Evolutionary conservation across 2,888 invertebrate genomes (phyloP).

Genomic region (Chalcis sispes): DNA sequence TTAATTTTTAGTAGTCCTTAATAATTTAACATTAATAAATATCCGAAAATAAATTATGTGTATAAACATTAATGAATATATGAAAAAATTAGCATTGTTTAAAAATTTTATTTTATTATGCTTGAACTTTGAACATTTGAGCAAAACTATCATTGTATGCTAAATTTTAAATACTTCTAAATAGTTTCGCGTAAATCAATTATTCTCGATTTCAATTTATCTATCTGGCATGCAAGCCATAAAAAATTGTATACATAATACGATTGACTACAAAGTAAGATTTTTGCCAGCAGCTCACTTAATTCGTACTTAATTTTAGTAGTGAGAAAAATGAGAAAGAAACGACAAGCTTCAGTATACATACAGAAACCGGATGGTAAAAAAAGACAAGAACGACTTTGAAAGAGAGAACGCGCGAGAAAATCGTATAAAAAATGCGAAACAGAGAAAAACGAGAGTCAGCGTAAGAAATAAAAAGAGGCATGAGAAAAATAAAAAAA

Average conservation of each 20-base stretch:
- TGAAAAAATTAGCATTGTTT: too few relatives aligned
- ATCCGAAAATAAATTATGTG: too few relatives aligned
- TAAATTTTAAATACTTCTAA: too few relatives aligned
- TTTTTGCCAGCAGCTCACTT: constrained; percentile 13
- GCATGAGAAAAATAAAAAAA: constrained; percentile 13
- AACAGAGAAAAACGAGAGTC: not conserved
- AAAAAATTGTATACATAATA: constrained; percentile 1
- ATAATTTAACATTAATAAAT: too few relatives aligned
- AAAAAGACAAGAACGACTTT: not conserved
- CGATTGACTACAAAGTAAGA: not conserved
- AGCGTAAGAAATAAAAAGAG: not conserved
- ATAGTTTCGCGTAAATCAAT: too few relatives aligned
- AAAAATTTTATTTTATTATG: too few relatives aligned
- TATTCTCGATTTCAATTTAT: too few relatives aligned
- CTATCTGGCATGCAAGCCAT: too few relatives aligned
- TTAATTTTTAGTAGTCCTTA: too few relatives aligned
- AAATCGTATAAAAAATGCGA: not conserved
- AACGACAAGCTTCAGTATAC: constrained; percentile 11
- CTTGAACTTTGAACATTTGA: too few relatives aligned
- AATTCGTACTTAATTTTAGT: constrained; percentile 23
- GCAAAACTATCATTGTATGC: too few relatives aligned
- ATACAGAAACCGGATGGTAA: not conserved
- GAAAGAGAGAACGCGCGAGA: not conserved
- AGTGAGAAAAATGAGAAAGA: constrained; percentile 23
- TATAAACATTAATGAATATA: too few relatives aligned